Evolutionary conservation across 2,797 vertebrate genomes (phyloP).

Genomic region (Apodemus agrarius): DNA sequence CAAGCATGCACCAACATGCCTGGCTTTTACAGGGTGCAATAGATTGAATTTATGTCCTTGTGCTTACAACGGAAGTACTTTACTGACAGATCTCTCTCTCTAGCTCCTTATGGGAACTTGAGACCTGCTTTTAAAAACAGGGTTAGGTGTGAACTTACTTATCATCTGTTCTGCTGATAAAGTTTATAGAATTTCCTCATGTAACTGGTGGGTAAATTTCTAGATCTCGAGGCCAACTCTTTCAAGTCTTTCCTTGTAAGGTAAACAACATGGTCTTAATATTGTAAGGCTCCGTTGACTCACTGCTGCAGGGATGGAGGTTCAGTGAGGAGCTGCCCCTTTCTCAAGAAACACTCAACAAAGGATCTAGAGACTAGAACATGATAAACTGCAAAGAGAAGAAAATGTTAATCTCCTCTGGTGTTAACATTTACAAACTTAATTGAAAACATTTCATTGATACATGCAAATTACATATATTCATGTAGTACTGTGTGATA

Average conservation of each 20-base stretch:
- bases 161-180: background rate
- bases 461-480: background rate
- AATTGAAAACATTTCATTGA: background rate
- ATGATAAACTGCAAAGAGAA: background rate
- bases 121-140: background rate
- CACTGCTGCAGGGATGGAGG: background rate
- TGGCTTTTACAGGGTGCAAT: no score
- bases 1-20: background rate
- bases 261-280: background rate
- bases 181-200: constrained; percentile 27
- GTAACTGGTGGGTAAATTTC: background rate
- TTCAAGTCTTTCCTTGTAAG: background rate
- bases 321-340: background rate
- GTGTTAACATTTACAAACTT: background rate
- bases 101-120: background rate
- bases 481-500: background rate
- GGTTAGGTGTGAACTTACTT: background rate
- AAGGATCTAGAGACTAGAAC: background rate
- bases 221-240: background rate
- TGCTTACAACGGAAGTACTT: background rate
- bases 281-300: background rate
- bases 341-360: constrained; percentile 24
- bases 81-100: background rate
- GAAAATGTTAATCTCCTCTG: background rate
- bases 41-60: background rate